These are phyloP conservation scores for Cyclargus thomasi DNA, from an alignment of 1,140 invertebrate genomes.

Conservation along the genomic window DNA sequence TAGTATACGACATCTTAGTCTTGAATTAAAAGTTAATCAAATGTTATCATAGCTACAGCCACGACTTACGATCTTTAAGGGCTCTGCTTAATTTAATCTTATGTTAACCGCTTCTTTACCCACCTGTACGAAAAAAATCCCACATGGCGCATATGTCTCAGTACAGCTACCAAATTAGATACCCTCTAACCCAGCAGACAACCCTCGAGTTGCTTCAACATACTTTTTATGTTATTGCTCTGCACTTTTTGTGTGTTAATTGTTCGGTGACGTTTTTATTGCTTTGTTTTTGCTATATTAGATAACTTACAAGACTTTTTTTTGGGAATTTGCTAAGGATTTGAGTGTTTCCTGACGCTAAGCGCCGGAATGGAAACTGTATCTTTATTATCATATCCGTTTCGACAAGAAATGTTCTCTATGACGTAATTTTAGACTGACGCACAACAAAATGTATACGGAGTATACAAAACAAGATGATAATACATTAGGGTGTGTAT, in stretches of 20 bases:
- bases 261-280: conserved; percentile 5
- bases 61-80: no score
- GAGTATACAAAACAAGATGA: no score
- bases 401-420: no score
- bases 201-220: not conserved
- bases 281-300: not conserved
- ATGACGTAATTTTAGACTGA: no score
- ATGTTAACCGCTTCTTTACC: not conserved
- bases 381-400: no score
- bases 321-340: not conserved
- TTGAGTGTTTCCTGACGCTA: not conserved
- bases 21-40: no score
- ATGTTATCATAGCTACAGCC: no score
- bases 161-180: conserved; percentile 18
- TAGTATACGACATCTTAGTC: no score
- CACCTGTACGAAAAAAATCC: conserved; percentile 17
- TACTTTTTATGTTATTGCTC: not conserved
- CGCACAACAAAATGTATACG: no score
- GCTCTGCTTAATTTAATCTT: no score
- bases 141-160: conserved; percentile 23
- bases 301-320: not conserved
- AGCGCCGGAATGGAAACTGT: not conserved
- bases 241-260: not conserved
- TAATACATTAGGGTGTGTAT: no score
- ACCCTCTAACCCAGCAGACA: not conserved